Base-by-base conservation (phyloP, 2,888 invertebrate species). In the Dasypogon diadema region DNA sequence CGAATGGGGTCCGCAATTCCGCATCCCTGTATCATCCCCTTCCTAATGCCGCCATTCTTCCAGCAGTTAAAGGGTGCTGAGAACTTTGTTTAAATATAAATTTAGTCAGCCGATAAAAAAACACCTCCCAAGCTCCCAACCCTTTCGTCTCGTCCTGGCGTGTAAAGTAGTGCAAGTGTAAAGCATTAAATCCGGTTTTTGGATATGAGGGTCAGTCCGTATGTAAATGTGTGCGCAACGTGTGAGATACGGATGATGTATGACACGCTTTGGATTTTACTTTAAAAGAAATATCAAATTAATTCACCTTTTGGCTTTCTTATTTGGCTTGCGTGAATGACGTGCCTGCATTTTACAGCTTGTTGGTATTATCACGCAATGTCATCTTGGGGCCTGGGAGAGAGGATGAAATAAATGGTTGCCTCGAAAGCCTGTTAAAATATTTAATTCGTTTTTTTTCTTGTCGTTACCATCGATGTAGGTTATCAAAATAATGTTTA, bases 131-230 rank as follows among this genome's bases (percentile, higher is more conserved):
- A n/a, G 30, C 30, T 18, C 54, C 46, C 26, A 54, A 51, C 54
- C 54, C 70, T 54, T 70, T 54, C n/a, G 30, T 3, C 51, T 30
- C 30, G 12, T 16, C 5, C 22, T 51, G 51, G 14, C 24, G 51
- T 18, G 42, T n/a, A 24, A 68, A 30, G 30, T 30, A 8, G n/a
- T 30, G 34, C 34, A 12, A 70, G 70, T 70, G 70, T 24, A 14
- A 54, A 30, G 18, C 70, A 70, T 70, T 54, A 70, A 70, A 70
- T 70, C 70, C 70, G 30, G 70, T 70, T 70, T n/a, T 70, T 54
- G 6, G 54, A 54, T 70, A 51, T 30, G 70, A 51, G 70, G 70
- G 70, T 51, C 34, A 70, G 18, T 34, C 21, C 22, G 16, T n/a
- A 16, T 14, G 30, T 24, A 6, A n/a, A n/a, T 26, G 34, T 70